Percentiles rank a stretch among this genome's conserved stretches.
Evolutionary conservation across 2,888 invertebrate genomes (phyloP).

Genomic region (Apodemia mormo): DNA sequence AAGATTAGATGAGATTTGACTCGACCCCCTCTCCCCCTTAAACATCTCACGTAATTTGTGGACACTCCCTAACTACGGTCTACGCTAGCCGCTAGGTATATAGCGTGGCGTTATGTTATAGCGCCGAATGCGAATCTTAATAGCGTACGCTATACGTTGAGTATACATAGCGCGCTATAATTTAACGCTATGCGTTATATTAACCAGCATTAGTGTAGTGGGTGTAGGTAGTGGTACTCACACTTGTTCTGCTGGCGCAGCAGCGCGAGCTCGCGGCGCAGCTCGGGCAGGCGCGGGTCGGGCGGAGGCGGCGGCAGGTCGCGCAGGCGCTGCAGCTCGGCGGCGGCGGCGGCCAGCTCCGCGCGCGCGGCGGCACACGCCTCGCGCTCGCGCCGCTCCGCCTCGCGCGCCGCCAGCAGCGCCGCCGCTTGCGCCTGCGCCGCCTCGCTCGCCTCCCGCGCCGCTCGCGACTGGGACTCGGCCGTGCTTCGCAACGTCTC

Average conservation of each 20-base stretch:
- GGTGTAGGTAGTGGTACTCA: no score
- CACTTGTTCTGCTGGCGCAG: constrained; percentile 89
- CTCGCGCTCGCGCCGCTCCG: constrained; percentile 78
- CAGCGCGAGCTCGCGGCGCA: constrained; percentile 87
- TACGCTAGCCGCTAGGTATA: no score
- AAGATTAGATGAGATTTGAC: no score
- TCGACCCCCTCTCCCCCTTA: no score
- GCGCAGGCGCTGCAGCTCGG: constrained; percentile 84
- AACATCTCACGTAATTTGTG: no score
- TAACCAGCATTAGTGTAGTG: no score
- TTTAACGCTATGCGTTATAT: no score
- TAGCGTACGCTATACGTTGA: no score
- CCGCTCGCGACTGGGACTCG: constrained; percentile 80
- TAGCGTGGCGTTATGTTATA: no score
- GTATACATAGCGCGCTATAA: no score
- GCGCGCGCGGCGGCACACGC: constrained; percentile 71
- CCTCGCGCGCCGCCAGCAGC: constrained; percentile 62
- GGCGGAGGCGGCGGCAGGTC: constrained; percentile 85
- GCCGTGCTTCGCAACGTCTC: constrained; percentile 77
- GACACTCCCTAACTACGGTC: no score
- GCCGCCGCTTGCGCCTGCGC: constrained; percentile 80
- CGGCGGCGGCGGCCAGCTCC: constrained; percentile 84
- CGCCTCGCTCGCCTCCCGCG: constrained; percentile 76
- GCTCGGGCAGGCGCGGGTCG: constrained; percentile 87
- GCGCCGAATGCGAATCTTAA: no score